Conservation (phyloP, 2,113 vertebrate genomes). For the Muscicapa adusta region DNA sequence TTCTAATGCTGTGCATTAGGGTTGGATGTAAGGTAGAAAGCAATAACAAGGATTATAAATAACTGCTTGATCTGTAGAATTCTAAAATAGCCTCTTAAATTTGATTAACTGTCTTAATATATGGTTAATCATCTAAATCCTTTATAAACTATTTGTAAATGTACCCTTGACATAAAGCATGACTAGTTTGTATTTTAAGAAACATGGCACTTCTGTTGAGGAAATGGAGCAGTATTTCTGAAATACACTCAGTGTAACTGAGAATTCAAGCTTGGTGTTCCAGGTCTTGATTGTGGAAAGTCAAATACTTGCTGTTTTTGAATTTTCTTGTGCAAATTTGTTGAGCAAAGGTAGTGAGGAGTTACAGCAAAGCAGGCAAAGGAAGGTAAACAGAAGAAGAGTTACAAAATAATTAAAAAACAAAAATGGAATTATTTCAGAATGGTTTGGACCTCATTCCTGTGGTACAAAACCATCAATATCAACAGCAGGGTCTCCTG, state of each 20-base stretch:
- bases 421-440: not conserved
- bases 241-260: not conserved
- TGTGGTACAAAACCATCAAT: not conserved
- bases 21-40: not conserved
- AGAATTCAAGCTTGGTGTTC: not conserved
- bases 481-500: not conserved
- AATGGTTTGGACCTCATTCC: not conserved
- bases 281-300: not conserved
- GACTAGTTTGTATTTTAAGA: not conserved
- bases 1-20: not conserved
- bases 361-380: not conserved
- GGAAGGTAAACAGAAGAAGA: not conserved
- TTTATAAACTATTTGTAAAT: conserved; percentile 52
- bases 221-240: conserved; percentile 15
- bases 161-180: conserved; percentile 3
- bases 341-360: not conserved
- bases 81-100: conserved; percentile 44
- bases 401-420: not conserved
- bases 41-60: conserved; percentile 43
- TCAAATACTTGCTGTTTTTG: not conserved
- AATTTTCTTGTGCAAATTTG: not conserved
- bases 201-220: conserved; percentile 30
- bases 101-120: conserved; percentile 43
- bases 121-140: conserved; percentile 40
- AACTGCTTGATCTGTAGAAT: conserved; percentile 18